phyloP scores from a whole-genome alignment of 1,140 invertebrate genomes.

The Metaphire vulgaris region DNA sequence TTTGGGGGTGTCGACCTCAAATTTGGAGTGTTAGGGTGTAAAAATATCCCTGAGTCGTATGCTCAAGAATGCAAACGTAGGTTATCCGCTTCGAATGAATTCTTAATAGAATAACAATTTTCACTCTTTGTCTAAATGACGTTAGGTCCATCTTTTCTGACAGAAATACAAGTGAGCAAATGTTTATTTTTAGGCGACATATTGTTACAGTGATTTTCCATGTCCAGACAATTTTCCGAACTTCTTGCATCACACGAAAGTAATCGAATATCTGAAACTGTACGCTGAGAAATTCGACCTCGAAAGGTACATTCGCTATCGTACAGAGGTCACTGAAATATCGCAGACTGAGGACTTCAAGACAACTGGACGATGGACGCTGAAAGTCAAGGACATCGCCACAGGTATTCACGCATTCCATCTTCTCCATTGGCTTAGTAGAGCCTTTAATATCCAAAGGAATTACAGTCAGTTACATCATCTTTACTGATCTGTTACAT shows the following conservation, averaged over 20 bases:
- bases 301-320: constrained; percentile 42
- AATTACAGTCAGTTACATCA: no score
- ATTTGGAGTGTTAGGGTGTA: no score
- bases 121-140: no score
- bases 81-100: no score
- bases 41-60: no score
- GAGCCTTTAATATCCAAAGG: no score
- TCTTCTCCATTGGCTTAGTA: neutral
- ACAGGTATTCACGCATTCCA: neutral
- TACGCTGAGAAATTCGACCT: constrained; percentile 52
- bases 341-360: constrained; percentile 14
- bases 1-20: no score
- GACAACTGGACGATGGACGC: constrained; percentile 10
- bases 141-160: no score
- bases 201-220: constrained; percentile 56
- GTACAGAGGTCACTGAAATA: constrained; percentile 12
- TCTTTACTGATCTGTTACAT: no score
- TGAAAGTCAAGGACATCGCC: neutral
- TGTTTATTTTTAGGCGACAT: constrained; percentile 51
- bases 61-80: no score
- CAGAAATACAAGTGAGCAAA: no score
- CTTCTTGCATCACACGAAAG: constrained; percentile 52
- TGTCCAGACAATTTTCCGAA: constrained; percentile 52
- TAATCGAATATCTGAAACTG: constrained; percentile 49
- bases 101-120: no score